Conservation (phyloP, 2,113 vertebrate genomes). For the Prunella himalayana region DNA sequence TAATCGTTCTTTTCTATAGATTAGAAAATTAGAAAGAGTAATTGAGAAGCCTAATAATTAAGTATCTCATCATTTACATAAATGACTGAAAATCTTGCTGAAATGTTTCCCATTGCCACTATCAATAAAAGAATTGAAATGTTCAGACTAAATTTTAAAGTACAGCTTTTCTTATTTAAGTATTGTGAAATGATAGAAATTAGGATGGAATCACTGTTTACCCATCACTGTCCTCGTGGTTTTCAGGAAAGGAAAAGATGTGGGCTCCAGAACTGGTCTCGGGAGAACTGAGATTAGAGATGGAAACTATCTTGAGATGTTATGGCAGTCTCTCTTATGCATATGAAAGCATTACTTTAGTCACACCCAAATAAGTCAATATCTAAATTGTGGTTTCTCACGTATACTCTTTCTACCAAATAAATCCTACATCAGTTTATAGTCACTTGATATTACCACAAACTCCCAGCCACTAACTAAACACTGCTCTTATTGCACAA, state of each 20-base stretch:
- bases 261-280: background rate
- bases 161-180: background rate
- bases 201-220: background rate
- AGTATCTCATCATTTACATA: background rate
- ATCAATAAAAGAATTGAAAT: background rate
- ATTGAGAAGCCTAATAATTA: background rate
- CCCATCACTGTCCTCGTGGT: background rate
- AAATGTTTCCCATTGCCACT: background rate
- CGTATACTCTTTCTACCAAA: background rate
- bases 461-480: background rate
- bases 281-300: conserved; percentile 10
- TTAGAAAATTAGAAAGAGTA: background rate
- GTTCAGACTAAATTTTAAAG: background rate
- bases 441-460: background rate
- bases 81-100: background rate
- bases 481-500: background rate
- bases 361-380: background rate
- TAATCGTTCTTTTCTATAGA: background rate
- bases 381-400: background rate
- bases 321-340: background rate
- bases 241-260: background rate
- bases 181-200: background rate
- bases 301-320: background rate
- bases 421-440: background rate
- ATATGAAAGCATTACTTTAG: background rate